Evolutionary conservation across 2,113 vertebrate species (phyloP).

Genomic region (Coracopsis vasa): DNA sequence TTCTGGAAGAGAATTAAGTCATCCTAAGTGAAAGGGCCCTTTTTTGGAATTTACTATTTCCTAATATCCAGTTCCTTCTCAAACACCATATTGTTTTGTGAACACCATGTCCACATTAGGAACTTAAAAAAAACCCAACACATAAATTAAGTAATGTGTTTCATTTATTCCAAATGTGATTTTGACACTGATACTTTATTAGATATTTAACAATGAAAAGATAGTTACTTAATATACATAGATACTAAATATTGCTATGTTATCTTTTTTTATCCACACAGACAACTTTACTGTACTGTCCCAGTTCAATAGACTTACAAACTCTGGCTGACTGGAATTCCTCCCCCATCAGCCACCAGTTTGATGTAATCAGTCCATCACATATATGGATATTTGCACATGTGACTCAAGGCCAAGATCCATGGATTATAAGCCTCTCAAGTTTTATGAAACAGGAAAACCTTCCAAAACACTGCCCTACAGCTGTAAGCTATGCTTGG

Average conservation of each 20-base stretch:
- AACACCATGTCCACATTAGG: not conserved
- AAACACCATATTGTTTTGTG: not conserved
- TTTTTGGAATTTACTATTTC: not conserved
- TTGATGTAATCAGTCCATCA: conserved; percentile 96
- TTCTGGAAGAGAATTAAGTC: not conserved
- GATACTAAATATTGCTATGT: not conserved
- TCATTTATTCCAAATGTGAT: not conserved
- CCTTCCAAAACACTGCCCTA: conserved; percentile 94
- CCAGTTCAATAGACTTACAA: conserved; percentile 93
- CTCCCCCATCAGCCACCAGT: conserved; percentile 97
- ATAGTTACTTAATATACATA: not conserved
- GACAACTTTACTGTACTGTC: conserved; percentile 95
- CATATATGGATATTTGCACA: conserved; percentile 99
- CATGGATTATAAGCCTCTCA: conserved; percentile 98
- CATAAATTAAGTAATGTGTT: not conserved
- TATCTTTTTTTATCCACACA: conserved; percentile 53
- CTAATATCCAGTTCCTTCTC: not conserved
- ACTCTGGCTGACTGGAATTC: conserved; percentile 96
- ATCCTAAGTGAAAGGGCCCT: not conserved
- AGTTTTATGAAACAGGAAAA: conserved; percentile 97
- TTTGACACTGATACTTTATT: not conserved
- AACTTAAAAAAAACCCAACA: not conserved
- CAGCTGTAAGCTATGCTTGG: conserved; percentile 96
- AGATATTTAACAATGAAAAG: not conserved
- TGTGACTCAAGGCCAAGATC: conserved; percentile 95